phyloP scores from a whole-genome alignment of 1,140 invertebrate species.

The Chironomus striatipennis region DNA sequence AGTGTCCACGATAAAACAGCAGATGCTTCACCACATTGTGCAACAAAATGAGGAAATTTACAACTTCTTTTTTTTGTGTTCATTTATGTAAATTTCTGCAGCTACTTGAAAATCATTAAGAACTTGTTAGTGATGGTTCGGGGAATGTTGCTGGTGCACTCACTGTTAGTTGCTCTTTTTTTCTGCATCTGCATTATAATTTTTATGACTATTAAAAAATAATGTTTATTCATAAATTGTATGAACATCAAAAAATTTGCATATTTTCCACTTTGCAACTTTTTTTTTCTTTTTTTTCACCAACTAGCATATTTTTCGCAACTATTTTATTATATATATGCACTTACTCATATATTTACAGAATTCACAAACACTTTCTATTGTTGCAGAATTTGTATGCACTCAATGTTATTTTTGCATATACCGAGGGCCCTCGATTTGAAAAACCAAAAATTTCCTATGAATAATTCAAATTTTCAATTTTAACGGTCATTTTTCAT shows the following conservation, averaged over 20 bases:
- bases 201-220: not conserved
- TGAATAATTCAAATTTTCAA: too few relatives aligned
- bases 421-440: too few relatives aligned
- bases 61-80: too few relatives aligned
- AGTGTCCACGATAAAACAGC: not conserved
- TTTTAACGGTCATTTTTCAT: too few relatives aligned
- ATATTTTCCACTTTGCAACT: not conserved
- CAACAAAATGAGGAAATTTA: too few relatives aligned
- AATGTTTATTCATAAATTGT: conserved; percentile 4
- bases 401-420: too few relatives aligned
- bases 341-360: too few relatives aligned
- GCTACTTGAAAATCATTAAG: conserved; percentile 13
- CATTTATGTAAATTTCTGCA: not conserved
- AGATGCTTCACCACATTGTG: too few relatives aligned
- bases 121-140: not conserved
- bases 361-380: too few relatives aligned
- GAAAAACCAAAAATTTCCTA: too few relatives aligned
- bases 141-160: not conserved
- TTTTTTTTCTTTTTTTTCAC: not conserved
- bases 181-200: not conserved
- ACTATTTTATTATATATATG: too few relatives aligned
- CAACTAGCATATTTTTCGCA: not conserved
- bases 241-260: conserved; percentile 9
- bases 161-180: not conserved
- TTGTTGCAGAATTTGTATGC: too few relatives aligned